Evolutionary conservation across 37 sponge, comb jelly and placozoan genomes (phyloP).

Genomic region (Geodia barretti): DNA sequence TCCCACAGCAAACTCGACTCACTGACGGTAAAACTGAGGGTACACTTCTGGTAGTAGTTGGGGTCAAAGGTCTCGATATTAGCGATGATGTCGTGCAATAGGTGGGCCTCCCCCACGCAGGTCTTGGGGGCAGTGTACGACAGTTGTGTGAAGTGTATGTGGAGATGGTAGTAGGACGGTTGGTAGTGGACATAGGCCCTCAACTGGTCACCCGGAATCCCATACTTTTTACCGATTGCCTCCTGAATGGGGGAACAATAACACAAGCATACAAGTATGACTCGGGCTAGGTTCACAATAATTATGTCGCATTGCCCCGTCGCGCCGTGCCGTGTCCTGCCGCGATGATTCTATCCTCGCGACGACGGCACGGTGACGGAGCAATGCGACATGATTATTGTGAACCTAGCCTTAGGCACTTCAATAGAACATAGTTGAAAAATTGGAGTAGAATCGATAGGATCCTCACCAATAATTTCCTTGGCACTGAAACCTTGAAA

Average conservation of each 20-base stretch:
- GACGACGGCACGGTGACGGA: neutral
- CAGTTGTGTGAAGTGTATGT: slow-evolving; percentile 90
- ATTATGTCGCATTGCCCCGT: no score
- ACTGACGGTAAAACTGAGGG: slow-evolving; percentile 72
- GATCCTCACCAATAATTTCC: no score
- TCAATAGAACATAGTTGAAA: no score
- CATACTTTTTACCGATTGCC: slow-evolving; percentile 59
- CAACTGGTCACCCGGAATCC: slow-evolving; percentile 63
- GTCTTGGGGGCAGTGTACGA: slow-evolving; percentile 68
- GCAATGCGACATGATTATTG: neutral
- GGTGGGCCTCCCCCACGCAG: slow-evolving; percentile 70
- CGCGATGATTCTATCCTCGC: slow-evolving; percentile 16
- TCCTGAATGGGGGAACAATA: slow-evolving; percentile 26
- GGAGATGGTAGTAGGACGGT: slow-evolving; percentile 97
- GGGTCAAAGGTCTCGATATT: slow-evolving; percentile 73
- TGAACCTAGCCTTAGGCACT: neutral
- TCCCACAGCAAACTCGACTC: slow-evolving; percentile 38
- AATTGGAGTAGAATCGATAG: no score
- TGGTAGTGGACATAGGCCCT: slow-evolving; percentile 94
- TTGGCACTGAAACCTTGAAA: no score
- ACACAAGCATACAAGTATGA: neutral
- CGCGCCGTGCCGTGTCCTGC: no score
- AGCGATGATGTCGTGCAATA: slow-evolving; percentile 93
- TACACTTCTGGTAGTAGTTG: slow-evolving; percentile 80
- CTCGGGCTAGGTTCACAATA: no score